Evolutionary conservation across 2,797 vertebrate species (phyloP).

Genomic region (Cygnus olor): DNA sequence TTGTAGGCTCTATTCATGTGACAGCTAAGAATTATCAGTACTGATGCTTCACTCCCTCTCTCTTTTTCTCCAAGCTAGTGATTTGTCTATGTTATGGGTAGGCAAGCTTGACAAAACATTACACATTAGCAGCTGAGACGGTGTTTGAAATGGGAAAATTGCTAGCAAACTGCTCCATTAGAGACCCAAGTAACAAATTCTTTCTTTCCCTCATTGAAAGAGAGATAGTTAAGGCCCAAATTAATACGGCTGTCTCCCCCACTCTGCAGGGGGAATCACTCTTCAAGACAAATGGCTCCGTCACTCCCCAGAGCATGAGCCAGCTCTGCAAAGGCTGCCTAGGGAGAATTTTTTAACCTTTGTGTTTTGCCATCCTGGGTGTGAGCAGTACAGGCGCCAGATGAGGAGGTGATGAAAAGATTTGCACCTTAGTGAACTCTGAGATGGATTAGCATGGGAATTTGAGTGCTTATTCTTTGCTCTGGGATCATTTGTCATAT

Average conservation of each 20-base stretch:
- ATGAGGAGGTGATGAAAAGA: constrained; percentile 58
- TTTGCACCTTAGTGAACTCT: constrained; percentile 45
- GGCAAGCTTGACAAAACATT: constrained; percentile 81
- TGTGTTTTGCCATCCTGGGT: neutral
- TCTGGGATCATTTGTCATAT: constrained; percentile 56
- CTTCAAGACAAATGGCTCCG: constrained; percentile 74
- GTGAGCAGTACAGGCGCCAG: neutral
- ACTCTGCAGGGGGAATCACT: constrained; percentile 71
- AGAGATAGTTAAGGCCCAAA: constrained; percentile 73
- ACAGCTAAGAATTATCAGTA: constrained; percentile 76
- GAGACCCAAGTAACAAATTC: constrained; percentile 78
- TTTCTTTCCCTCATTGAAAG: constrained; percentile 67
- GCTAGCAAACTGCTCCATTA: constrained; percentile 80
- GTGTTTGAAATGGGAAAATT: constrained; percentile 81
- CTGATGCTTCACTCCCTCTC: constrained; percentile 53
- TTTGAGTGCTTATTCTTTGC: constrained; percentile 35
- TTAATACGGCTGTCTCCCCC: constrained; percentile 74
- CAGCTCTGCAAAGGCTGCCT: neutral
- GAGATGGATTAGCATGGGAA: constrained; percentile 59
- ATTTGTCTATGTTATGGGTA: constrained; percentile 82
- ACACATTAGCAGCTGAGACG: constrained; percentile 75
- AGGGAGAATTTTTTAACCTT: constrained; percentile 3
- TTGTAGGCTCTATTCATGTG: constrained; percentile 71
- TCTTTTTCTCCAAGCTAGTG: constrained; percentile 66
- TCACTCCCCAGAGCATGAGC: constrained; percentile 38